Evolutionary conservation across 2,888 invertebrate species (phyloP).

Genomic region (Atethmia centrago): DNA sequence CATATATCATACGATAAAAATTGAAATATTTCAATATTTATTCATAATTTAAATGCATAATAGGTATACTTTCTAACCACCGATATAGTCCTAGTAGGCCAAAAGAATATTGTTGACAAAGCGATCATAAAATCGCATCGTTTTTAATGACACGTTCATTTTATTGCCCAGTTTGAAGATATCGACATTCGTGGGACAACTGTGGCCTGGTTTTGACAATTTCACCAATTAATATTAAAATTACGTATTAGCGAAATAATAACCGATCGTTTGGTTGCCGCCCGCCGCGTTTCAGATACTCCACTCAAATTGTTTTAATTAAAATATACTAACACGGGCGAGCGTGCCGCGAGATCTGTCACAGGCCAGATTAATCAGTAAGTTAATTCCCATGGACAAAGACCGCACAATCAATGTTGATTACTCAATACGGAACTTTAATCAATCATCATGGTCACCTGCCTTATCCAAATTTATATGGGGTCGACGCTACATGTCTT

Average conservation of each 20-base stretch:
- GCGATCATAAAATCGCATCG: constrained; percentile 23
- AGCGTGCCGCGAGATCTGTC: constrained; percentile 11
- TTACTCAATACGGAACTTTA: neutral
- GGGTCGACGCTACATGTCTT: neutral
- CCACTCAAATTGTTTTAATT: constrained; percentile 54
- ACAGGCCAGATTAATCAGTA: constrained; percentile 38
- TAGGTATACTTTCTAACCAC: constrained; percentile 55
- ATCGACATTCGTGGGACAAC: constrained; percentile 38
- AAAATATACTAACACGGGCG: constrained; percentile 54
- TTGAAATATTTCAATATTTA: constrained; percentile 37
- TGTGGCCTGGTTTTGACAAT: constrained; percentile 60
- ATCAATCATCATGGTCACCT: neutral
- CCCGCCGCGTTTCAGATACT: constrained; percentile 54
- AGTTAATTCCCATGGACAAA: neutral
- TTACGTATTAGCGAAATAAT: constrained; percentile 53
- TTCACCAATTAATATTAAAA: constrained; percentile 67
- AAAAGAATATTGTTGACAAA: constrained; percentile 32
- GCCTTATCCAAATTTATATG: neutral
- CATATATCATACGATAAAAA: constrained; percentile 30
- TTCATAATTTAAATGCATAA: constrained; percentile 33
- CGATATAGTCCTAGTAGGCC: constrained; percentile 9
- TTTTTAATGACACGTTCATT: constrained; percentile 17
- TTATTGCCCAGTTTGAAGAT: constrained; percentile 40
- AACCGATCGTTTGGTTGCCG: constrained; percentile 32
- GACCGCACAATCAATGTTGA: neutral